phyloP scores from a whole-genome alignment of 2,888 invertebrate genomes.

The Cephus pygmeus region DNA sequence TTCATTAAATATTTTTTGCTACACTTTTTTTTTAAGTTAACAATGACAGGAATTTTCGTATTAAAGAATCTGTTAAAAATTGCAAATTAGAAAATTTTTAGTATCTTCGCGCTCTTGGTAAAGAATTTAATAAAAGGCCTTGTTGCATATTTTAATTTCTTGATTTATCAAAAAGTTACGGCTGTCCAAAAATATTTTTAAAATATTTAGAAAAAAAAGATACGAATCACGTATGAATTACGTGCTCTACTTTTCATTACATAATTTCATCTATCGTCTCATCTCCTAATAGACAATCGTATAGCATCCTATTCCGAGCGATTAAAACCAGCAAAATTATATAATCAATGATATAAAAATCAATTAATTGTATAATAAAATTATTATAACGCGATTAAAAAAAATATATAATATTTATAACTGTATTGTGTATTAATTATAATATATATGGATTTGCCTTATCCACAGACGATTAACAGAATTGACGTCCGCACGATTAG shows the following conservation, averaged over 20 bases:
- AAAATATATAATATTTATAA: not conserved
- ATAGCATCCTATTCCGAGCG: too few species aligned
- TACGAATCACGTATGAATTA: not conserved
- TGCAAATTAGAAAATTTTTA: too few species aligned
- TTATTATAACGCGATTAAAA: not conserved
- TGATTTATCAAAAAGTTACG: too few species aligned
- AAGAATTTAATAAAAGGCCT: not conserved
- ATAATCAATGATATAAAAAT: not conserved
- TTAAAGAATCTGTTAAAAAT: not conserved
- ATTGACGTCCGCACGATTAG: not conserved
- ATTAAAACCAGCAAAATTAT: too few species aligned
- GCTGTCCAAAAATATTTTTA: too few species aligned
- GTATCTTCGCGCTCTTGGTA: too few species aligned
- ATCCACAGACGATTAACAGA: not conserved
- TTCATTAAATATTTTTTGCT: not conserved
- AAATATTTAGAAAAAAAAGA: not conserved
- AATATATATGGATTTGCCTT: not conserved
- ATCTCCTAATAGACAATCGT: too few species aligned
- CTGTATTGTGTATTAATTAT: not conserved
- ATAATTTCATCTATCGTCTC: too few species aligned
- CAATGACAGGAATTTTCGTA: not conserved
- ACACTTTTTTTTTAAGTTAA: not conserved
- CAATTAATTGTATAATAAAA: not conserved
- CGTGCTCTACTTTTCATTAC: too few species aligned
- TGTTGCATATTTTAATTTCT: not conserved